A percentile compares a stretch with the other conserved stretches of the same genome.
Evolutionary conservation across 2,888 invertebrate species (phyloP).

Genomic region (Pandemis heparana): DNA sequence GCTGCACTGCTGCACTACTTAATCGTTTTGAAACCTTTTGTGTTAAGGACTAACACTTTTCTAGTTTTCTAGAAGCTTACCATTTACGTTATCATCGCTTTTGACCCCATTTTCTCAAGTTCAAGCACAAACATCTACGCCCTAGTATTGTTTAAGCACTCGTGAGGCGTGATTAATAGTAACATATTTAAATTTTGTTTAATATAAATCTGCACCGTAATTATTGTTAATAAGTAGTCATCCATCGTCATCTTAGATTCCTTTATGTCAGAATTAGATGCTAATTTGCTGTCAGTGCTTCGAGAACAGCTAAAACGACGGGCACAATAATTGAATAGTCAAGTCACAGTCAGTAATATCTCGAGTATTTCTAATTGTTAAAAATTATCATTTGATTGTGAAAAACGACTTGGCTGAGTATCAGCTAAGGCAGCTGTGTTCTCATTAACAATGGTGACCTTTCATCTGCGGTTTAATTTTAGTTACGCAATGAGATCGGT

Average conservation of each 20-base stretch:
- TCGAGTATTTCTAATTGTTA: background rate
- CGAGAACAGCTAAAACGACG: background rate
- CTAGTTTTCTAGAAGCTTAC: background rate
- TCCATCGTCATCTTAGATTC: background rate
- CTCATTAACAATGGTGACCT: conserved; percentile 36
- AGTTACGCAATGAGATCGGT: conserved; percentile 28
- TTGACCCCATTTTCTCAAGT: background rate
- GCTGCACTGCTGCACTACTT: conserved; percentile 39
- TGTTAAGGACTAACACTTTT: conserved; percentile 10
- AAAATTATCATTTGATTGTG: conserved; percentile 2
- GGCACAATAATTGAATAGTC: background rate
- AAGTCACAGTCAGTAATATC: background rate
- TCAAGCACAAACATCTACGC: background rate
- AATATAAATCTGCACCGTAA: no score
- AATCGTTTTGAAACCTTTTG: conserved; percentile 28
- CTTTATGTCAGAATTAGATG: background rate
- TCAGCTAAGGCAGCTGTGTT: conserved; percentile 27
- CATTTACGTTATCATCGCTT: background rate
- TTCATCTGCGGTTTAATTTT: conserved; percentile 31
- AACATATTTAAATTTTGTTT: no score
- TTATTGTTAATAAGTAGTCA: background rate
- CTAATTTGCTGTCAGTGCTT: background rate
- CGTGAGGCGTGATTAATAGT: no score
- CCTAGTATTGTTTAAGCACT: background rate
- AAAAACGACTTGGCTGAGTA: conserved; percentile 9